A percentile compares a stretch with the other conserved stretches of the same genome.
phyloP scores from a whole-genome alignment of 2,113 vertebrate species.

The Jacana jacana region DNA sequence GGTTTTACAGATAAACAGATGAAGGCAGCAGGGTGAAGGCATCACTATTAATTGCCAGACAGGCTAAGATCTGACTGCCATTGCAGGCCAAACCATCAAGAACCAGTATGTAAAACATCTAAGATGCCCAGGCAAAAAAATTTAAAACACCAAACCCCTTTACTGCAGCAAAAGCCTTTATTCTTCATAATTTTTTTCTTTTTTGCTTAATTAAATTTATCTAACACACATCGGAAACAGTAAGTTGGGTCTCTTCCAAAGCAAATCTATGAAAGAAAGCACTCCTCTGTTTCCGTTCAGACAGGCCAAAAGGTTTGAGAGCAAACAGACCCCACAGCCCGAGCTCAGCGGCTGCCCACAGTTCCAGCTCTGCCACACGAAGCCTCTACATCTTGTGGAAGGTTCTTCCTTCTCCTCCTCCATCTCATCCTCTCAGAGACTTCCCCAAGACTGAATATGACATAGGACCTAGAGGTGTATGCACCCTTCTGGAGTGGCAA shows the following conservation, averaged over 20 bases:
- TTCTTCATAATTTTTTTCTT: not conserved
- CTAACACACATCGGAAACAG: not conserved
- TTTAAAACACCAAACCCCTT: not conserved
- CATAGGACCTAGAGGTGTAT: not conserved
- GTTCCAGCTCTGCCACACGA: not conserved
- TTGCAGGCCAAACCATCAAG: not conserved
- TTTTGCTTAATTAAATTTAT: not conserved
- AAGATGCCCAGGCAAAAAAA: not conserved
- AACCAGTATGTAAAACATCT: not conserved
- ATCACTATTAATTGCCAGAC: not conserved
- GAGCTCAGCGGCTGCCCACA: not conserved
- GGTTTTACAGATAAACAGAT: not conserved
- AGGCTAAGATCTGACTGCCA: not conserved
- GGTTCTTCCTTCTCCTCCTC: not conserved
- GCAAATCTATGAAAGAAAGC: not conserved
- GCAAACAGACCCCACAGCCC: not conserved
- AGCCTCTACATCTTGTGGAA: not conserved
- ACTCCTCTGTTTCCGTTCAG: not conserved
- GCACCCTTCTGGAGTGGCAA: not conserved
- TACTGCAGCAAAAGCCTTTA: not conserved
- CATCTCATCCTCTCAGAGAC: not conserved
- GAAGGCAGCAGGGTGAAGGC: not conserved
- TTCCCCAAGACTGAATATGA: not conserved
- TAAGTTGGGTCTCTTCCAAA: not conserved
- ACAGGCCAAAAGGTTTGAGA: not conserved